Evolutionary conservation across 1,140 invertebrate genomes (phyloP), one percentile per base, ranked within the genome.

Genomic region (Diachasma alloeum): DNA sequence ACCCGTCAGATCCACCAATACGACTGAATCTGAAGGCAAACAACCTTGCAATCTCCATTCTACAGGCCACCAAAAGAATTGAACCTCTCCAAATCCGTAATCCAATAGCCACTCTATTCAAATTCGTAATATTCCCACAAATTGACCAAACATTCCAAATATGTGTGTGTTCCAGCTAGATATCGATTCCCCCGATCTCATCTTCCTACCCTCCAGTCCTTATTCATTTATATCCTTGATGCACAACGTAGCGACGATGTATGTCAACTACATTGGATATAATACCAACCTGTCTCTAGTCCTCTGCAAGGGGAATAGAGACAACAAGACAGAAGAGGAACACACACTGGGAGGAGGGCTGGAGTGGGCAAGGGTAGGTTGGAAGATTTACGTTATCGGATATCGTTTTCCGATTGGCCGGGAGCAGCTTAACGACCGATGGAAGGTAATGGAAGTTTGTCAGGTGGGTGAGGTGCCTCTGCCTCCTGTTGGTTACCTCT

Each of bases 381-480:
- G 73, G 71, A 83, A 81, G 76, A 82, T 85, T 86, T 83, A 85
- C 78, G 79, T 83, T 86, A 86, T 85, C 81, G 83, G 81, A 84
- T 85, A 85, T 86, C 81, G 84, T 85, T 86, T 86, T 83, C 78
- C 84, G 82, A 85, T 85, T 84, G 81, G 76, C 77, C 77, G 80
- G 77, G 77, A 78, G 73, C 75, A 72, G 78, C 77, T 84, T 80
- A 83, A 81, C 81, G 81, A 75, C 48, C 80, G 74, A 81, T 79
- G 80, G 80, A 67, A 77, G 79, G 78, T 86, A 85, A 86, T 81
- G 80, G 78, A 80, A 82, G 81, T 81, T 83, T 81, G 78, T 79
- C 82, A 74, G 80, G 75, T 79, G 76, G 78, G 56, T 73, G 77
- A 59, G 56, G 69, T 74, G 67, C 44, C 48, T 59, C 31, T 46